Evolutionary conservation across 2,797 vertebrate genomes (phyloP), one percentile per base, ranked within the genome.

Genomic region (Numenius phaeopus): DNA sequence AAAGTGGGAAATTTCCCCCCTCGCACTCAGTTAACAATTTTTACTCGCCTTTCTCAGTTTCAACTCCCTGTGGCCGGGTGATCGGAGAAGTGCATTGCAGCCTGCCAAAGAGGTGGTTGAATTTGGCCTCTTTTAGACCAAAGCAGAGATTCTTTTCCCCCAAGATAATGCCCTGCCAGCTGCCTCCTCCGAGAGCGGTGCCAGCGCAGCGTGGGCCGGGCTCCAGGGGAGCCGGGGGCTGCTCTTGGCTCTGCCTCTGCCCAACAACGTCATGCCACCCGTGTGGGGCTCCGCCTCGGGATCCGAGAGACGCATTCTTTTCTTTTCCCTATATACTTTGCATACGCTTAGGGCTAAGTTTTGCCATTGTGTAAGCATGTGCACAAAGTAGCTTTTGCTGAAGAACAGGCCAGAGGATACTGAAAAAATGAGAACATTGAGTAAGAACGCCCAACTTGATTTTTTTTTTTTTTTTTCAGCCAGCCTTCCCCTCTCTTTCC

Each of bases 361-460:
- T 94, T 95, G 75, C 65, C 75, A 70, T 95, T 97, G 94, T 94
- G 64, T 80, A 94, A 95, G 37, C 29, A 22, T 94, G 66, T 66
- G 77, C 81, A 67, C 79, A 34, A 93, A 94, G 75, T 27, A 92
- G 64, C 49, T 95, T 73, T 83, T 93, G 71, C 90, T 96, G 76
- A 85, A 71, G 93, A 96, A 50, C 29, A 50, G 44, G 40, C 75
- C 55, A 89, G 71, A 83, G 83, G 54, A 83, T 47, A 85, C 17
- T 89, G 90, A 61, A 87, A 78, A 96, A 92, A 93, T 47, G 80
- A 58, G 23, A 87, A 39, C 82, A 85, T 16, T 81, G 39, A 84
- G 62, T 79, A 93, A 91, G 83, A 94, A 94, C 3, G 11, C 39
- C 42, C 77, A 69, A 32, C 37, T 71, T 87, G 64, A 70, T 89